Evolutionary conservation across 2,888 invertebrate genomes (phyloP).

Genomic region (Coleophora deauratella): DNA sequence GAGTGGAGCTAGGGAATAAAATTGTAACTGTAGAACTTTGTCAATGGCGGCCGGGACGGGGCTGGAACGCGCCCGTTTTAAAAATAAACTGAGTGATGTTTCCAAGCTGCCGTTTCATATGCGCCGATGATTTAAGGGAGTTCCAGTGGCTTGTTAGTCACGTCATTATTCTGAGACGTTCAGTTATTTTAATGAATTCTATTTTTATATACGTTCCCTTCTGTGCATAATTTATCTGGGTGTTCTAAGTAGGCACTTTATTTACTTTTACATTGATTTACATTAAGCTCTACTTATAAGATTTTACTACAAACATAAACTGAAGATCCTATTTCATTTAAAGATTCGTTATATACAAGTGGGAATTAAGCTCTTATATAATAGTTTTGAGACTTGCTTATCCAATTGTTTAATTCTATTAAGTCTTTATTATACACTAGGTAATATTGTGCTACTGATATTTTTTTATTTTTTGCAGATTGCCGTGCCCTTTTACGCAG

Average conservation of each 20-base stretch:
- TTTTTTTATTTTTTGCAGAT: constrained; percentile 70
- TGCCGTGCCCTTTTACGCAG: constrained; percentile 86
- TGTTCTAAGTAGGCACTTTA: no score
- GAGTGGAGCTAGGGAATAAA: constrained; percentile 32
- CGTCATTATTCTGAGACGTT: constrained; percentile 25
- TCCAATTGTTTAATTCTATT: no score
- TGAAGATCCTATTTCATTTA: no score
- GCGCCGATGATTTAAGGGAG: constrained; percentile 41
- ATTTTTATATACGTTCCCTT: constrained; percentile 2
- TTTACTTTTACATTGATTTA: no score
- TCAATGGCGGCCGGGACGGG: constrained; percentile 36
- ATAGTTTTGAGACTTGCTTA: no score
- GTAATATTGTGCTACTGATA: no score
- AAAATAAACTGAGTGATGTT: constrained; percentile 43
- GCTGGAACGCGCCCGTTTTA: constrained; percentile 33
- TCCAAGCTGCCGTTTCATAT: constrained; percentile 29
- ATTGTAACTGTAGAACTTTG: constrained; percentile 34
- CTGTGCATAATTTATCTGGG: background rate
- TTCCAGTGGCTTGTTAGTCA: constrained; percentile 41
- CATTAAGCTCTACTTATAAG: no score
- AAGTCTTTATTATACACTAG: no score
- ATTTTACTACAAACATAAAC: no score
- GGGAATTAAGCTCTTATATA: no score
- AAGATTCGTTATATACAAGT: no score
- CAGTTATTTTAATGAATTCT: constrained; percentile 13